Base-by-base conservation (phyloP, 2,113 vertebrate species). In the Butorides virescens region DNA sequence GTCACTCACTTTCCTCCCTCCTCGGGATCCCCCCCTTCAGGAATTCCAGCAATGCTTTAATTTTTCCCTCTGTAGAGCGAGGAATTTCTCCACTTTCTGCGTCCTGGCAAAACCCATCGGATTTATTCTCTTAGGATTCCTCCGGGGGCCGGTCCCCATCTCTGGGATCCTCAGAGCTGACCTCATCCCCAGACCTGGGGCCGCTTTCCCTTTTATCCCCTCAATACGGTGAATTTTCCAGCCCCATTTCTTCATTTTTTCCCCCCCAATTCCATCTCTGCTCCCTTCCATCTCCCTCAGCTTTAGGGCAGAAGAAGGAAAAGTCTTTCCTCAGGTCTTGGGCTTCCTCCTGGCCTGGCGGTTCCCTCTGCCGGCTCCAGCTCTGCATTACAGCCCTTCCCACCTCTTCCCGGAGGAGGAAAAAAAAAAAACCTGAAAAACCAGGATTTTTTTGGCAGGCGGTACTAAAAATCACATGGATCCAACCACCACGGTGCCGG, bases 1-100 rank as follows among this genome's bases (percentile, higher is more conserved):
- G 23, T 37, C 59, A 1, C 37, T 25, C 46, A 6, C 58, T 17
- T 2, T 3, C 10, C 46, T 39, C 46, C 15, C 2, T 11, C 42
- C 42, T 18, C 8, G 4, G 18, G 27, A 16, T 11, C 19, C 13
- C 29, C 25, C 2, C 12, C 37, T 21, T 14, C 26, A 17, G 22
- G 36, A 9, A 3, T 3, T 37, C 16, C 1, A 4, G 9, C 71
- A 7, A 4, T 11, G 1, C 30, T 46, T 27, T 3, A 5, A 23
- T 27, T 37, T 37, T 27, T 37, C 23, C 25, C 22, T 27, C 12
- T 2, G 5, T 5, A 13, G 8, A 56, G 23, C 6, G 4, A 37
- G 34, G 34, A 19, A 5, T 32, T 37, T 22, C 21, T 25, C 34
- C 5, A 10, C n/a, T 67, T n/a, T 23, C 50, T 11, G 11, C 9